Percentiles rank a stretch among this genome's conserved stretches.
Conservation (phyloP, 2,113 vertebrate species). For the Pogona vitticeps region DNA sequence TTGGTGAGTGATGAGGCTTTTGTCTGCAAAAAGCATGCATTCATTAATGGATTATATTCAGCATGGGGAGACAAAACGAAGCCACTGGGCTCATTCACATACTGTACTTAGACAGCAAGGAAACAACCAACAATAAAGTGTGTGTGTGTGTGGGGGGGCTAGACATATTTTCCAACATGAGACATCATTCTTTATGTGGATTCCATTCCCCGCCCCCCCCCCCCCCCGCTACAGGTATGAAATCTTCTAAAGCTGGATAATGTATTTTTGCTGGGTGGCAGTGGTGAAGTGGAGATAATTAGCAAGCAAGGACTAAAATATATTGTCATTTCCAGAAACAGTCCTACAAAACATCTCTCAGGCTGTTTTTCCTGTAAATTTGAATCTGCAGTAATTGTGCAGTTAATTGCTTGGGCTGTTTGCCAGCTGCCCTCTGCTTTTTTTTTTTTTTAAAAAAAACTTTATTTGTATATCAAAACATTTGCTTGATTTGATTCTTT, state of each 20-base stretch:
- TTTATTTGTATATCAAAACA: conserved; percentile 45
- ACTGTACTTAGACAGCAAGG: not conserved
- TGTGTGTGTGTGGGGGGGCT: not conserved
- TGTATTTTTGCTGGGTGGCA: not conserved
- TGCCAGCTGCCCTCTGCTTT: conserved; percentile 58
- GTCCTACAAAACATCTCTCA: not conserved
- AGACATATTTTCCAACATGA: not conserved
- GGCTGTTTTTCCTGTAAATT: not conserved
- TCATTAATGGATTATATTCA: not conserved
- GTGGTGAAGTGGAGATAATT: not conserved
- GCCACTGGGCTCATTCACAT: not conserved
- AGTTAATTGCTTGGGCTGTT: conserved; percentile 58
- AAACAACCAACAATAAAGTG: not conserved
- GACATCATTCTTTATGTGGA: not conserved
- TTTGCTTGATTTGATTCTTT: conserved; percentile 9
- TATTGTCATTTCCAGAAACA: conserved; percentile 7
- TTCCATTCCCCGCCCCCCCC: not conserved
- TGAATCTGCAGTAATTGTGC: conserved; percentile 40
- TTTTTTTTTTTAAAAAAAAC: conserved; percentile 43
- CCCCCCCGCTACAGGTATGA: not conserved
- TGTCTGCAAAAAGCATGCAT: not conserved
- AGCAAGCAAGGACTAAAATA: not conserved
- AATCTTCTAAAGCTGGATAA: not conserved
- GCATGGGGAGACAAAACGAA: not conserved
- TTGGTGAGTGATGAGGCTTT: not conserved